phyloP scores from a whole-genome alignment of 1,140 invertebrate genomes.

The Phortica variegata region DNA sequence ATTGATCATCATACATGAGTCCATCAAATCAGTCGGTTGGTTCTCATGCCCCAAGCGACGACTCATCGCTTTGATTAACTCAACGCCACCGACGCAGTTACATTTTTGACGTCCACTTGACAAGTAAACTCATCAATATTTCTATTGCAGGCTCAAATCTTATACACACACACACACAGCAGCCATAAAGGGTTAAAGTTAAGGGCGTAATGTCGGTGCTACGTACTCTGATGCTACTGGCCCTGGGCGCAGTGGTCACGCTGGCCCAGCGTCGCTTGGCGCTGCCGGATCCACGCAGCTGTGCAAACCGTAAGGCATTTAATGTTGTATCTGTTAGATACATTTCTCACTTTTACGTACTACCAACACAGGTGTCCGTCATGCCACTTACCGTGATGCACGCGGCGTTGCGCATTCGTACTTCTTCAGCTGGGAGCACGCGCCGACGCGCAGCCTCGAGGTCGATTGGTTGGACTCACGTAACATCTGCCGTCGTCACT shows the following conservation, averaged over 20 bases:
- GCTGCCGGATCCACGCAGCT: conserved; percentile 83
- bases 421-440: conserved; percentile 92
- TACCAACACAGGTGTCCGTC: conserved; percentile 74
- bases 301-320: conserved; percentile 75
- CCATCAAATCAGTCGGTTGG: too few relatives aligned
- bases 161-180: conserved; percentile 4
- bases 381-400: conserved; percentile 82
- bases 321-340: too few relatives aligned
- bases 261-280: conserved; percentile 80
- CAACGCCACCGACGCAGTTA: too few relatives aligned
- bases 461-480: conserved; percentile 88
- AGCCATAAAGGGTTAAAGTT: conserved; percentile 13
- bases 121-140: neutral
- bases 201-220: conserved; percentile 43
- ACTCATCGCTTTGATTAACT: too few relatives aligned
- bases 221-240: conserved; percentile 61
- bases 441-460: conserved; percentile 79
- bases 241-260: conserved; percentile 67
- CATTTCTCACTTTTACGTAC: conserved; percentile 6
- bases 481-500: conserved; percentile 88
- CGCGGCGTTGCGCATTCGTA: conserved; percentile 84
- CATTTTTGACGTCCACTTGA: conserved; percentile 8
- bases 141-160: conserved; percentile 7
- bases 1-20: neutral
- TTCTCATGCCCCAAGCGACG: too few relatives aligned